A percentile compares a stretch with the other conserved stretches of the same genome.
Conservation (phyloP, 2,797 vertebrate genomes). For the Heteromormyrus szaboi region DNA sequence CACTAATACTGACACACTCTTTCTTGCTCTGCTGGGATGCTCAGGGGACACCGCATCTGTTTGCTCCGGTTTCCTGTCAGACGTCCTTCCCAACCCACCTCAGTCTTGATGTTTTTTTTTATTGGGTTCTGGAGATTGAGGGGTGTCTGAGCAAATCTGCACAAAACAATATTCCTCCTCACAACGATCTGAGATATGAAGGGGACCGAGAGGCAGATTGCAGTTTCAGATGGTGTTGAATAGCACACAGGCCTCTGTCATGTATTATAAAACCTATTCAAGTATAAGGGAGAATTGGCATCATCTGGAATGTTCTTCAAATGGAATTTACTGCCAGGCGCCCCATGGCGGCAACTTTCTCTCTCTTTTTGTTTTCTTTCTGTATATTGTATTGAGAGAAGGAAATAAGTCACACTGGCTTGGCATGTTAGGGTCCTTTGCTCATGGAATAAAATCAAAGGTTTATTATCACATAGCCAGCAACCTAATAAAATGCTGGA, state of each 20-base stretch:
- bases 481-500: constrained; percentile 46
- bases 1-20: not conserved
- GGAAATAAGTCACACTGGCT: constrained; percentile 28
- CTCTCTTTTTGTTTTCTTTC: not conserved
- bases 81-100: not conserved
- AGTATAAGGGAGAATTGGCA: constrained; percentile 10
- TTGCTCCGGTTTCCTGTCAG: not conserved
- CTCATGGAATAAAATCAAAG: constrained; percentile 22
- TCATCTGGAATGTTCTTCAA: constrained; percentile 15
- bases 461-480: constrained; percentile 26
- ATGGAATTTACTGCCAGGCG: constrained; percentile 15
- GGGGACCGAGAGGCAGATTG: constrained; percentile 44
- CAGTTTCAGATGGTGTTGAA: constrained; percentile 36
- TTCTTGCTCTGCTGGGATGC: not conserved
- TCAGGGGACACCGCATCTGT: not conserved
- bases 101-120: not conserved
- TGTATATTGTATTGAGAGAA: not conserved
- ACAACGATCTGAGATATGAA: not conserved
- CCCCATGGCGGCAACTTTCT: not conserved
- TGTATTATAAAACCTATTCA: constrained; percentile 31
- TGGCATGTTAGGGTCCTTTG: constrained; percentile 29
- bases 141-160: constrained; percentile 32
- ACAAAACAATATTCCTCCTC: constrained; percentile 33
- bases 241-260: constrained; percentile 38
- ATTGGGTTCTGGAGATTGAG: not conserved